Conservation (phyloP, 2,113 vertebrate species). For the Nothocercus julius region DNA sequence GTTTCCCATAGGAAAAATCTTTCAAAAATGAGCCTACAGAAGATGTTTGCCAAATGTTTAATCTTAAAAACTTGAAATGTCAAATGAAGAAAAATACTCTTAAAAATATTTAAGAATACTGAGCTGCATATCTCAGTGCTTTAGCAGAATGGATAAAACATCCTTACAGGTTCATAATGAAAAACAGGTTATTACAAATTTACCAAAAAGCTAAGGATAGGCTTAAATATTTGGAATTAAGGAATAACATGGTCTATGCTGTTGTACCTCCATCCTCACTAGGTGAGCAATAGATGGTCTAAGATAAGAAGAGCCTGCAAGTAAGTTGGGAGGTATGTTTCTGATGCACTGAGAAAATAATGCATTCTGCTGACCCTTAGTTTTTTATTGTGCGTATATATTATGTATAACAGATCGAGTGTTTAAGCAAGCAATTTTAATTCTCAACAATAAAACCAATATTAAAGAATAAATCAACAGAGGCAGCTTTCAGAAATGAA, state of each 20-base stretch:
- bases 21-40: not conserved
- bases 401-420: accelerated
- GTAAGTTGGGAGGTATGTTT: not conserved
- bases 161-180: not conserved
- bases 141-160: not conserved
- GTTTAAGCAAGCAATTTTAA: not conserved
- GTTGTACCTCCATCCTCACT: not conserved
- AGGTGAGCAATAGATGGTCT: not conserved
- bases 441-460: not conserved
- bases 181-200: not conserved
- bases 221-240: not conserved
- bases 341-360: not conserved
- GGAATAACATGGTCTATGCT: not conserved
- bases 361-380: not conserved
- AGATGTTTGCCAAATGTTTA: not conserved
- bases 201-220: not conserved
- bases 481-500: not conserved
- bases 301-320: not conserved
- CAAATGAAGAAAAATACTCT: not conserved
- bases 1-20: not conserved
- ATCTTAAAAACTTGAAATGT: not conserved
- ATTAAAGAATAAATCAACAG: not conserved
- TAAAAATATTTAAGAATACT: not conserved
- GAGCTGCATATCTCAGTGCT: not conserved
- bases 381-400: not conserved